Conservation (phyloP, 1,140 invertebrate species). For the Drosophila nasuta region DNA sequence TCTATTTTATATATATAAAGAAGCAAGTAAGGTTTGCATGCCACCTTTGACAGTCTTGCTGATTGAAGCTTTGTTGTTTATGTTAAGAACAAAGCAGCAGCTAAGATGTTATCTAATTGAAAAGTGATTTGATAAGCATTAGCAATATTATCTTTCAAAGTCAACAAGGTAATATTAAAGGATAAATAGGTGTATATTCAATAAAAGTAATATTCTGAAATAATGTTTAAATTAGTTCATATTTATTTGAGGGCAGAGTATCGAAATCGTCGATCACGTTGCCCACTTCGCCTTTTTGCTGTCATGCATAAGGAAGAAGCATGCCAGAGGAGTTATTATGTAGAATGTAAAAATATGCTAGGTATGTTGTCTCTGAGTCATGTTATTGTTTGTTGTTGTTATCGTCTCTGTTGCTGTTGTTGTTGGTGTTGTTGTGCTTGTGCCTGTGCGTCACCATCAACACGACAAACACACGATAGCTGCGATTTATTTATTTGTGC, state of each 20-base stretch:
- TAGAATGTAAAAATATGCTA: slow-evolving; percentile 9
- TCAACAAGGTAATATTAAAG: no score
- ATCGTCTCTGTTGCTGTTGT: slow-evolving; percentile 8
- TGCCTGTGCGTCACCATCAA: slow-evolving; percentile 57
- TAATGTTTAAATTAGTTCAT: no score
- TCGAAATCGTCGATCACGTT: neutral
- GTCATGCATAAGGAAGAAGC: slow-evolving; percentile 1
- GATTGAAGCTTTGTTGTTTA: no score
- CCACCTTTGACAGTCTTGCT: no score
- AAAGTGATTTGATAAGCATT: no score
- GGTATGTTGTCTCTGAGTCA: slow-evolving; percentile 56
- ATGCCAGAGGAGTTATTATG: slow-evolving; percentile 12
- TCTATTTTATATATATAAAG: no score
- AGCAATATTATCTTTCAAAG: no score
- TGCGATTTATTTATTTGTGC: slow-evolving; percentile 65
- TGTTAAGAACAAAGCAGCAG: no score
- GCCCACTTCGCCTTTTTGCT: neutral
- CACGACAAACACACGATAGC: slow-evolving; percentile 51
- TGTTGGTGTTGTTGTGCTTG: slow-evolving; percentile 17
- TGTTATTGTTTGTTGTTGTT: slow-evolving; percentile 27
- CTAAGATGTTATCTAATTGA: no score
- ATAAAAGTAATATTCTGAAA: no score
- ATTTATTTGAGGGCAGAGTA: neutral
- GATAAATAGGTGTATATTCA: no score
- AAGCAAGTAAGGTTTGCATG: no score